Evolutionary conservation across 2,113 vertebrate species (phyloP), one percentile per base, ranked within the genome.

Genomic region (Pygoscelis adeliae): DNA sequence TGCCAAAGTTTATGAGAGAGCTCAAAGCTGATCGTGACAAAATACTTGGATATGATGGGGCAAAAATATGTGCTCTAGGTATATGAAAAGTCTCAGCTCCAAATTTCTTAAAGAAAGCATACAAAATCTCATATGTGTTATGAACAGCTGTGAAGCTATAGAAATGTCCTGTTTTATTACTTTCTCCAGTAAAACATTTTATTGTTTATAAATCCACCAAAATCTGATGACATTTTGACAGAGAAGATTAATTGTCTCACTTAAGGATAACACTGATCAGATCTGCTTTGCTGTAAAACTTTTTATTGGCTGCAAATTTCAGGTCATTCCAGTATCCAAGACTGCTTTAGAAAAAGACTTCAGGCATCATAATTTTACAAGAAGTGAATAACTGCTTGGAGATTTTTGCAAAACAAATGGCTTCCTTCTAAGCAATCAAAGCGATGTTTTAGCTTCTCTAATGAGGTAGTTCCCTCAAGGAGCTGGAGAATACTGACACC

Each of bases 301-400:
- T 85, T 94, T 90, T 80, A 96, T 63, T 81, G 67, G 50, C 61
- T 91, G 81, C 59, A 83, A 73, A 91, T 88, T 92, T 96, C 83
- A 83, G 95, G 89, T 40, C 40, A 11, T 87, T 96, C 49, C 56
- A 52, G 38, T 82, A 88, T 38, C 62, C 20, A 53, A 66, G 46
- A 19, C 66, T 87, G 74, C 66, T 84, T 77, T 42, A 89, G 73
- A 76, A 87, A 69, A 92, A 77, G 32, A 93, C 82, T 94, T 62
- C 15, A 88, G 89, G 89, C 93, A 67, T 76, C 95, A 81, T 30
- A 73, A 86, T 93, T 93, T 96, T 96, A 96, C 87, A 93, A 90
- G 82, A 88, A 88, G 81, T 70, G 82, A 95, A 29, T 86, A 97
- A 95, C 78, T 86, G 66, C 93, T 83, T 66, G 55, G 78, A 93